Conservation (phyloP, 1,140 invertebrate species). For the Planococcus citri region DNA sequence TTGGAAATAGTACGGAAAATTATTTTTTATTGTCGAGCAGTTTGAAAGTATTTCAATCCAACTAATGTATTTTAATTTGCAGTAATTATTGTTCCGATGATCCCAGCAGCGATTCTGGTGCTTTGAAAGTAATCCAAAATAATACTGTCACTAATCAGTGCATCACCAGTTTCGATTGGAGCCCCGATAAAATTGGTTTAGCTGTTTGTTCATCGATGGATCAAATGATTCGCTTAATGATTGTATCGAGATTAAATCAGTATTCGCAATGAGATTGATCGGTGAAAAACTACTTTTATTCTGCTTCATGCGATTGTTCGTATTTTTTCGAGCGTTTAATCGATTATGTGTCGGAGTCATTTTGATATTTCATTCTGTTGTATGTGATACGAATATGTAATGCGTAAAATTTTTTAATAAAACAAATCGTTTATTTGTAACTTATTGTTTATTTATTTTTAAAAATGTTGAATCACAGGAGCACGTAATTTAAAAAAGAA, state of each 20-base stretch:
- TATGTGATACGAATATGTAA: no score
- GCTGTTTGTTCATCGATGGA: slow-evolving; percentile 83
- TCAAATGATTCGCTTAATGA: slow-evolving; percentile 64
- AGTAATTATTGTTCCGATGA: slow-evolving; percentile 53
- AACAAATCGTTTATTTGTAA: no score
- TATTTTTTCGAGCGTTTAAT: no score
- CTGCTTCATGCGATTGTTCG: not conserved
- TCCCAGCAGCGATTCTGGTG: slow-evolving; percentile 60
- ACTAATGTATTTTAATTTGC: slow-evolving; percentile 62
- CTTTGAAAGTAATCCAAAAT: slow-evolving; percentile 62
- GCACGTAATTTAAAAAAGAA: no score
- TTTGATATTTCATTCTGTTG: not conserved
- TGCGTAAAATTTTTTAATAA: no score
- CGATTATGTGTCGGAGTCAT: no score
- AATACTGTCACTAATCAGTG: slow-evolving; percentile 74
- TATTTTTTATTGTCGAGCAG: not conserved
- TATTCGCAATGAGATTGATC: not conserved
- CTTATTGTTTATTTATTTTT: no score
- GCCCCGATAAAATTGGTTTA: slow-evolving; percentile 73
- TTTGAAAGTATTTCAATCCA: slow-evolving; percentile 30
- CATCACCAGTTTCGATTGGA: slow-evolving; percentile 82
- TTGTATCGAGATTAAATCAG: not conserved
- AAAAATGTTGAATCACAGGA: no score
- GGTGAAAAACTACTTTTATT: not conserved
- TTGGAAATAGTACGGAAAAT: slow-evolving; percentile 77